These are phyloP conservation scores for Hippoglossus stenolepis DNA, from an alignment of 2,113 vertebrate species.

Conservation along the genomic window DNA sequence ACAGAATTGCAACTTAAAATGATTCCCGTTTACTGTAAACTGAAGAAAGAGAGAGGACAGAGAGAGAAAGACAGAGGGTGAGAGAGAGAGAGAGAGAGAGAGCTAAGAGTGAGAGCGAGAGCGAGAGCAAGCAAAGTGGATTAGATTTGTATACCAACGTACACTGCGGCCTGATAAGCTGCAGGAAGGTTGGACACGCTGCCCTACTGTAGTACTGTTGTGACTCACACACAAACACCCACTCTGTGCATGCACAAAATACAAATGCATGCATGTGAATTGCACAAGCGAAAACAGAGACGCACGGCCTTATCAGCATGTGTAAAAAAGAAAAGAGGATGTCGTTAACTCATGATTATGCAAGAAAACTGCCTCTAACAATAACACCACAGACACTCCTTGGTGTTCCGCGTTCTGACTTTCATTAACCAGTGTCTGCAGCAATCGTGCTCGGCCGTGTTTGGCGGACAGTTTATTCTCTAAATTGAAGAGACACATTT, in stretches of 20 bases:
- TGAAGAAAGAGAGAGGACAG: conserved; percentile 4
- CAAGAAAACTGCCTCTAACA: conserved; percentile 41
- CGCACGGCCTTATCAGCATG: background rate
- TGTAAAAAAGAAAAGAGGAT: conserved; percentile 15
- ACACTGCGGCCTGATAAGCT: conserved; percentile 58
- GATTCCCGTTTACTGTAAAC: conserved; percentile 22
- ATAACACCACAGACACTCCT: conserved; percentile 5
- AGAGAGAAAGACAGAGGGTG: background rate
- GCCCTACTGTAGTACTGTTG: conserved; percentile 53
- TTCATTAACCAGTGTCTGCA: conserved; percentile 42
- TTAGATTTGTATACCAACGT: conserved; percentile 67
- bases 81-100: background rate
- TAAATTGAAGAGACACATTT: conserved; percentile 56
- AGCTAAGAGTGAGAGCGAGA: conserved; percentile 32
- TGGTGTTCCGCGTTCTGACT: conserved; percentile 21
- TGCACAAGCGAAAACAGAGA: background rate
- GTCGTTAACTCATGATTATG: conserved; percentile 36
- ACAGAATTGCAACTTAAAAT: conserved; percentile 26
- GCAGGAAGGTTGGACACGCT: conserved; percentile 49
- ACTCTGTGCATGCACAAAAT: conserved; percentile 19
- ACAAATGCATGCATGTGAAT: conserved; percentile 8
- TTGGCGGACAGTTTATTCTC: conserved; percentile 35
- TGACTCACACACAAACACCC: conserved; percentile 47
- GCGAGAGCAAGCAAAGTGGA: conserved; percentile 60
- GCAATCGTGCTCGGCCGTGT: conserved; percentile 30